Base-by-base conservation (phyloP, 2,888 invertebrate species). In the Diaperis boleti region DNA sequence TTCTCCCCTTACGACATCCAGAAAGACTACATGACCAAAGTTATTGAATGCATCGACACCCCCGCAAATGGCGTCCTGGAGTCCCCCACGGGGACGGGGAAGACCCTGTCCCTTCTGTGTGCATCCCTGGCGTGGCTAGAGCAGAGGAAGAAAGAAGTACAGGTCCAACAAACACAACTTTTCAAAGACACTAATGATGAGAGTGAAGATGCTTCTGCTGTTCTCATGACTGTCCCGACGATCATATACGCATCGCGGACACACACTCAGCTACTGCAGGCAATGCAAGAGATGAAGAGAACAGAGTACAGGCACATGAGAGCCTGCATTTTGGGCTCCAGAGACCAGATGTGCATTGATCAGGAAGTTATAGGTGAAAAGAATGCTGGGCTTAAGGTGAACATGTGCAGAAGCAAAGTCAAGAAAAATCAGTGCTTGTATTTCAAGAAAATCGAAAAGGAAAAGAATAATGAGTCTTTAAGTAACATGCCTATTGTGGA, bases 171-270 rank as follows among this genome's bases (percentile, higher is more conserved):
- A 10, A 10, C 31, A 4, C 31, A 31, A 31, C n/a, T 31, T n/a
- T 29, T 20, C 18, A 8, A 14, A 7, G 18, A 29, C 3, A 17
- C 3, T 17, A n/a, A 18, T 6, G 4, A 20, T 7, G 11, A 22
- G 11, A 4, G n/a, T 8, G 31, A 33, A 10, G 1, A n/a, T 10
- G 13, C 5, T 4, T 11, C 33, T 7, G 5, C 22, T 4, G n/a
- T n/a, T 26, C 33, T 17, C 35, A 17, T 33, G 15, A 37, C 33
- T 1, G 83, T 87, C 76, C 91, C 92, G 0, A 94, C 92, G 82
- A 92, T 99, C 42, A 95, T 98, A 69, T 99, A 98, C 81, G 92
- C 98, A 0, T 98, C 98, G 0, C 86, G 99, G 76, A 99, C 99
- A 0, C 99, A 99, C 82, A 93, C 96, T 0, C 99, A 99, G 79